Conservation (phyloP, 2,797 vertebrate genomes). For the Ptychadena robeensis region DNA sequence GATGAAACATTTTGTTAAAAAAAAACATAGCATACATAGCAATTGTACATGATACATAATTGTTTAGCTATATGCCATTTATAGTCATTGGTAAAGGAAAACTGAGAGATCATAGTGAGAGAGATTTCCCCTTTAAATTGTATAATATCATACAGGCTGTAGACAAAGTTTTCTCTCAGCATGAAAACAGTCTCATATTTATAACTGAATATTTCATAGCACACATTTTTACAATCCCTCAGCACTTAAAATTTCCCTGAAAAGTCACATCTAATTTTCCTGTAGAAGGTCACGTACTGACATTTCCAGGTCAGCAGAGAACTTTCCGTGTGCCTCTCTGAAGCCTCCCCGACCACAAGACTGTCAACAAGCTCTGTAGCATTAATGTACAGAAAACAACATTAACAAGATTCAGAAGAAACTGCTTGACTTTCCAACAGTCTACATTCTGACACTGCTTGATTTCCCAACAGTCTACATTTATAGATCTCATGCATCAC, state of each 20-base stretch:
- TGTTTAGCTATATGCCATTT: no score
- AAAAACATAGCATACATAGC: no score
- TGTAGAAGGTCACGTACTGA: slow-evolving; percentile 17
- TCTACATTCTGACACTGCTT: neutral
- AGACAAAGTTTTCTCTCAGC: neutral
- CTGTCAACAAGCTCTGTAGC: neutral
- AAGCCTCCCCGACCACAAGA: neutral
- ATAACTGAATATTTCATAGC: neutral
- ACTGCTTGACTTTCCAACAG: neutral
- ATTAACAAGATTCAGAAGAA: neutral
- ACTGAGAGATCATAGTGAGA: no score
- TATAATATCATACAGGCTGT: neutral
- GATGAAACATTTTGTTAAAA: no score
- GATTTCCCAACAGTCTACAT: neutral
- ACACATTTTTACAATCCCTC: neutral
- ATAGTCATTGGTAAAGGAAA: no score
- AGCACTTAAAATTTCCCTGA: neutral
- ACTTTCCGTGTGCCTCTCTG: slow-evolving; percentile 13
- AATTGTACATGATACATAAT: no score
- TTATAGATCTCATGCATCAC: neutral
- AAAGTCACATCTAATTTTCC: slow-evolving; percentile 16
- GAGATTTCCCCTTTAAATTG: neutral
- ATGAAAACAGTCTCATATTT: slow-evolving; percentile 40
- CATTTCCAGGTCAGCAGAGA: slow-evolving; percentile 30
- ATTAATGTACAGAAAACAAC: neutral